Evolutionary conservation across 2,888 invertebrate genomes (phyloP).

Genomic region (Notocelia uddmanniana): DNA sequence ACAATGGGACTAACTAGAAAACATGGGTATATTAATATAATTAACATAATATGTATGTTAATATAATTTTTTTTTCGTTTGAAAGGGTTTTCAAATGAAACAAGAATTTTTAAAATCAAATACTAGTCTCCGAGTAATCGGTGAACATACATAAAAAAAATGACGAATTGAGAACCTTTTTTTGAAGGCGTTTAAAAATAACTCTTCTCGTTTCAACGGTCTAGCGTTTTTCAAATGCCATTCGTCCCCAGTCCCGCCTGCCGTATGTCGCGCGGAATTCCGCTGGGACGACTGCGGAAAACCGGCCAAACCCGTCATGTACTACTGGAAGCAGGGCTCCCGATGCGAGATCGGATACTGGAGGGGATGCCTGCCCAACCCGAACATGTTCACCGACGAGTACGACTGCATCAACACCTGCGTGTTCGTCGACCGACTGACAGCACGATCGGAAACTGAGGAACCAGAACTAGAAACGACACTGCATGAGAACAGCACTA

Average conservation of each 20-base stretch:
- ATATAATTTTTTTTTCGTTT: no score
- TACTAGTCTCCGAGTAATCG: no score
- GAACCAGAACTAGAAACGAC: slow-evolving; percentile 10
- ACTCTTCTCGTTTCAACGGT: no score
- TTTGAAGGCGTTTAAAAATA: no score
- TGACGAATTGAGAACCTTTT: no score
- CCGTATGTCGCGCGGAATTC: slow-evolving; percentile 67
- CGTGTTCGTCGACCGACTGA: slow-evolving; percentile 60
- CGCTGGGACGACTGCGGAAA: slow-evolving; percentile 74
- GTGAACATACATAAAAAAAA: no score
- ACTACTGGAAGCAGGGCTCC: slow-evolving; percentile 76
- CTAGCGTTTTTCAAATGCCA: no score
- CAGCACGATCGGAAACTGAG: background rate
- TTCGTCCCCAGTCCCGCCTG: slow-evolving; percentile 65
- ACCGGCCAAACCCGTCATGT: slow-evolving; percentile 66
- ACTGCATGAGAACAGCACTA: background rate
- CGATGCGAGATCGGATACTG: slow-evolving; percentile 77
- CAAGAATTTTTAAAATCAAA: no score
- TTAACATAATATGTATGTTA: no score
- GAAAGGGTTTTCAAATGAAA: no score
- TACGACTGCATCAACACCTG: slow-evolving; percentile 76
- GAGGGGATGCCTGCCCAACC: slow-evolving; percentile 75
- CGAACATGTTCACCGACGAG: slow-evolving; percentile 76
- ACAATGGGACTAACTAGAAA: no score
- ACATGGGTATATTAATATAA: no score